phyloP scores from a whole-genome alignment of 2,888 invertebrate genomes.

The Oxytorus armatus region DNA sequence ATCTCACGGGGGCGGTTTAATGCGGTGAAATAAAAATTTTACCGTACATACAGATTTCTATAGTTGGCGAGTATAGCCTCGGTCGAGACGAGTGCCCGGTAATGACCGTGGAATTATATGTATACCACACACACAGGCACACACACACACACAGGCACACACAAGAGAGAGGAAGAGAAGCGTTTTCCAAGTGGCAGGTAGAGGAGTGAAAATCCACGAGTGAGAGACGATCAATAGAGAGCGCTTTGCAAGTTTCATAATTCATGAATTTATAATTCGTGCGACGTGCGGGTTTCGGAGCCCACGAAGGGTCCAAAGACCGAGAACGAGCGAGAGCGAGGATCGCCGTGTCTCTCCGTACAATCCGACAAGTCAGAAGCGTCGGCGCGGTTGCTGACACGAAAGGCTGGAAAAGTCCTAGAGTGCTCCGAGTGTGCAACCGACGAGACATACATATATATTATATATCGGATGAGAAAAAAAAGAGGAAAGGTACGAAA shows the following conservation, averaged over 20 bases:
- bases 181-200: constrained; percentile 50
- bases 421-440: constrained; percentile 11
- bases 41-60: not conserved
- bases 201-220: constrained; percentile 50
- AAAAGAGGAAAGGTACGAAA: not conserved
- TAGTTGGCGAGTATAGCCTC: not conserved
- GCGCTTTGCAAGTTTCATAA: constrained; percentile 79
- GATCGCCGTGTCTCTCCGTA: constrained; percentile 16
- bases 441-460: not conserved
- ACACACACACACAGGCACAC: not conserved
- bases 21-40: constrained; percentile 10
- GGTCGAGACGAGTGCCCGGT: constrained; percentile 8
- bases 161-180: constrained; percentile 22
- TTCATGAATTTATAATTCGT: constrained; percentile 82
- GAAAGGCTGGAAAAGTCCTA: constrained; percentile 26
- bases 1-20: constrained; percentile 20
- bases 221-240: constrained; percentile 76
- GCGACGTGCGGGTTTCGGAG: constrained; percentile 46
- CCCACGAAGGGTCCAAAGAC: not conserved
- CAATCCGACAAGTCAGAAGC: constrained; percentile 53
- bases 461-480: not conserved
- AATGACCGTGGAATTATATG: constrained; percentile 31
- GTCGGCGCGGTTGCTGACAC: constrained; percentile 26
- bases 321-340: constrained; percentile 9
- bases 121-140: not conserved